Evolutionary conservation across 2,113 vertebrate species (phyloP), one percentile per base, ranked within the genome.

Genomic region (Toxotes chatareus): DNA sequence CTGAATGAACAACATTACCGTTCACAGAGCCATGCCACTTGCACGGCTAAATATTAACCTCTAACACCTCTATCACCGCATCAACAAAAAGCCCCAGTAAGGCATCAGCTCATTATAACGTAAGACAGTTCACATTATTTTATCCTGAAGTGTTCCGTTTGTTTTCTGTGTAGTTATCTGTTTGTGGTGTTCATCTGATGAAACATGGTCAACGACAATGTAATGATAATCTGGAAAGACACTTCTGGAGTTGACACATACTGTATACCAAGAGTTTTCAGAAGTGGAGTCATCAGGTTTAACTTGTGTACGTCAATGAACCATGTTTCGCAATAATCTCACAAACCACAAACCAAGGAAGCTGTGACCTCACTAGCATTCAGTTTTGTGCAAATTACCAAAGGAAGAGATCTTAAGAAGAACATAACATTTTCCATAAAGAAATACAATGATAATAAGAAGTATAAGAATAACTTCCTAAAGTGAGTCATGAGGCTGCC

Each of bases 281-380:
- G 68, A 86, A 89, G 79, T 31, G n/a, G 65, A 90, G 87, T 95
- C 93, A 93, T 92, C 79, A 80, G 81, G 21, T 84, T 89, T 59
- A 65, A 74, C 32, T 79, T 9, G 17, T 61, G 61, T 91, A 90
- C 93, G 94, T 95, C 94, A 95, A 23, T 89, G 91, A 90, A 63
- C 23, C 3, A 3, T 38, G 65, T 95, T 95, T 90, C 93, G 86
- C 86, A 94, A 93, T 86, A 63, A 8, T 78, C 71, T 86, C 73
- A 79, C 56, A 90, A 92, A 95, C 93, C 93, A 82, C 94, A 93
- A 87, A 63, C 64, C 44, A 36, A 62, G 90, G 87, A 93, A 86
- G 82, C 56, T 17, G 64, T 94, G 87, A 94, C 79, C 70, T 93
- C 82, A 92, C 12, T 16, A 8, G 53, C 60, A 7, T 27, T 86